phyloP scores from a whole-genome alignment of 2,113 vertebrate genomes.

The Poecile atricapillus region DNA sequence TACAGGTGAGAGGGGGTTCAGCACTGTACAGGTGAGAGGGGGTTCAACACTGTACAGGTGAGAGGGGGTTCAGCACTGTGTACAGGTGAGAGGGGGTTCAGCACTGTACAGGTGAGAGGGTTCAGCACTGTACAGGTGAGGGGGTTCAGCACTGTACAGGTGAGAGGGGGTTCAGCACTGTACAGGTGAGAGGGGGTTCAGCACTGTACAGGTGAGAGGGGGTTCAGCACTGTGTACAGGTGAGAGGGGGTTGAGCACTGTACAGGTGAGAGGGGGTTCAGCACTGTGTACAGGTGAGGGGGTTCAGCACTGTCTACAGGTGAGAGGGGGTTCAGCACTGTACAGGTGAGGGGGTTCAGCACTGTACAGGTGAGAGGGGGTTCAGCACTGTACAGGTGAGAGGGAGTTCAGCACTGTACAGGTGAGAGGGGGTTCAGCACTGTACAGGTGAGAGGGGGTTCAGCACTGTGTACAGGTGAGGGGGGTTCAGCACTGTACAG shows the following conservation, averaged over 20 bases:
- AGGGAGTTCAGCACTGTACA: neutral
- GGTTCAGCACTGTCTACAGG: constrained; percentile 97
- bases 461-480: constrained; percentile 96
- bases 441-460: constrained; percentile 66
- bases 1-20: constrained; percentile 70
- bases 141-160: neutral
- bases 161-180: no score
- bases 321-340: constrained; percentile 89
- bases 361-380: constrained; percentile 60
- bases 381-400: constrained; percentile 8
- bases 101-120: constrained; percentile 92
- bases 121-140: constrained; percentile 92
- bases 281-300: constrained; percentile 33
- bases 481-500: constrained; percentile 94
- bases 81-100: constrained; percentile 76
- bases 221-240: no score
- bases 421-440: neutral
- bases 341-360: constrained; percentile 79
- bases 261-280: neutral
- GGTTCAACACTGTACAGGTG: neutral
- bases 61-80: neutral
- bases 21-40: constrained; percentile 78
- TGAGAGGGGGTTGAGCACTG: no score
- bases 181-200: constrained; percentile 23
- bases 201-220: constrained; percentile 17